These are phyloP conservation scores for Lithodes maja DNA, from an alignment of 2,888 invertebrate species.

Conservation along the genomic window DNA sequence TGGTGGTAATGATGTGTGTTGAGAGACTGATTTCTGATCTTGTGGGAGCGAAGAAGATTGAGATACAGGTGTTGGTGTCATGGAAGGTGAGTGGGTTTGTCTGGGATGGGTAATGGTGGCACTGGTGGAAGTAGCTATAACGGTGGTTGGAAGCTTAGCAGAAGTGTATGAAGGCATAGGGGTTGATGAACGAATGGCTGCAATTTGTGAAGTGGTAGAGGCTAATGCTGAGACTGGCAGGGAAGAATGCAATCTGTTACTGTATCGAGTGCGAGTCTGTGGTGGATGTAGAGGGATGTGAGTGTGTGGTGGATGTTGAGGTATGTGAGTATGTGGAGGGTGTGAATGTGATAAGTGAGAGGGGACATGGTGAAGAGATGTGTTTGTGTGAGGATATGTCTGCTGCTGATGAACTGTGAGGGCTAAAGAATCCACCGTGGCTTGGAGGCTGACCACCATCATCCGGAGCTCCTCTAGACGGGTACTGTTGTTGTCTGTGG, in stretches of 20 bases:
- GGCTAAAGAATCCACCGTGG: slow-evolving; percentile 24
- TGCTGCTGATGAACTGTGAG: neutral
- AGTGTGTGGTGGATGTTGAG: neutral
- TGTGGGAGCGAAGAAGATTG: neutral
- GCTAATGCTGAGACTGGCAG: neutral
- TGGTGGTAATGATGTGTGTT: neutral
- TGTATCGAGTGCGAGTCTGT: too few relatives aligned
- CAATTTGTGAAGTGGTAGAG: neutral
- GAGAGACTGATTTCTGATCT: neutral
- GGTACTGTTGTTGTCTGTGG: slow-evolving; percentile 29
- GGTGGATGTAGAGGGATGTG: neutral
- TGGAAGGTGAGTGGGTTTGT: neutral
- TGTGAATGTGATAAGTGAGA: neutral
- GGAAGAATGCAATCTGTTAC: neutral
- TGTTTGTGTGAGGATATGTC: neutral
- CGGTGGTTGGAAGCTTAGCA: neutral
- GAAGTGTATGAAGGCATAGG: neutral
- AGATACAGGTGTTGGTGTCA: neutral
- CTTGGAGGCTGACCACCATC: slow-evolving; percentile 30
- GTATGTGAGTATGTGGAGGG: neutral
- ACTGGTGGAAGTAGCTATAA: neutral
- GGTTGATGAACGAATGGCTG: neutral
- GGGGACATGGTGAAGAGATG: neutral
- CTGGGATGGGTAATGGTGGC: too few relatives aligned
- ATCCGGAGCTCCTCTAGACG: slow-evolving; percentile 40